Evolutionary conservation across 2,888 invertebrate genomes (phyloP).

Genomic region (Acleris holmiana): DNA sequence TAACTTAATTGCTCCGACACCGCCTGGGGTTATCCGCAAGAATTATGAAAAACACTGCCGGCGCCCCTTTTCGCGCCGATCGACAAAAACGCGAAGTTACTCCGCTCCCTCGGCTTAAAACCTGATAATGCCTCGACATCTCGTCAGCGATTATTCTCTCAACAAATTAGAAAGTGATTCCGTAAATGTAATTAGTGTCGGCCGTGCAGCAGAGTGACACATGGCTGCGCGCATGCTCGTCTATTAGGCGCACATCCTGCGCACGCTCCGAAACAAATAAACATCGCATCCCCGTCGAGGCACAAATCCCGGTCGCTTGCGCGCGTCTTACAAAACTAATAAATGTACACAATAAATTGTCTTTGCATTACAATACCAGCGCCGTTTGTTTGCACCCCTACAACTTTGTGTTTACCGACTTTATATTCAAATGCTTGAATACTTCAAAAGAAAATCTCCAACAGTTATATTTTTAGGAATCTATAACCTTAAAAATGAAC

Average conservation of each 20-base stretch:
- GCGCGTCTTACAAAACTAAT: constrained; percentile 75
- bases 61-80: constrained; percentile 34
- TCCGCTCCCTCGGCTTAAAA: constrained; percentile 34
- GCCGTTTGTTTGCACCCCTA: constrained; percentile 53
- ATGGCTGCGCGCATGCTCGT: constrained; percentile 62
- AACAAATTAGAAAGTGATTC: constrained; percentile 52
- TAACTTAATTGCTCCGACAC: constrained; percentile 75
- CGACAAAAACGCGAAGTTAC: constrained; percentile 34
- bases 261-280: constrained; percentile 71
- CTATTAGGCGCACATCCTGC: constrained; percentile 73
- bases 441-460: constrained; percentile 28
- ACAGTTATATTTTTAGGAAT: constrained; percentile 31
- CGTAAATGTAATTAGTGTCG: constrained; percentile 35
- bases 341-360: constrained; percentile 77
- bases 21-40: constrained; percentile 56
- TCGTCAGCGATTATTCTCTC: constrained; percentile 49
- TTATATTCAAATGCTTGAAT: constrained; percentile 34
- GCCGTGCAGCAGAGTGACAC: constrained; percentile 60
- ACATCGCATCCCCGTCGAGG: constrained; percentile 67
- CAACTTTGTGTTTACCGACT: constrained; percentile 40
- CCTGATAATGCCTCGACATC: constrained; percentile 40
- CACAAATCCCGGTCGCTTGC: constrained; percentile 68
- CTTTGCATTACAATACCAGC: constrained; percentile 65
- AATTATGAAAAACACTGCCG: constrained; percentile 56
- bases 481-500: constrained; percentile 21